Evolutionary conservation across 2,888 invertebrate species (phyloP), one percentile per base, ranked within the genome.

Genomic region (Eutolmus rufibarbis): DNA sequence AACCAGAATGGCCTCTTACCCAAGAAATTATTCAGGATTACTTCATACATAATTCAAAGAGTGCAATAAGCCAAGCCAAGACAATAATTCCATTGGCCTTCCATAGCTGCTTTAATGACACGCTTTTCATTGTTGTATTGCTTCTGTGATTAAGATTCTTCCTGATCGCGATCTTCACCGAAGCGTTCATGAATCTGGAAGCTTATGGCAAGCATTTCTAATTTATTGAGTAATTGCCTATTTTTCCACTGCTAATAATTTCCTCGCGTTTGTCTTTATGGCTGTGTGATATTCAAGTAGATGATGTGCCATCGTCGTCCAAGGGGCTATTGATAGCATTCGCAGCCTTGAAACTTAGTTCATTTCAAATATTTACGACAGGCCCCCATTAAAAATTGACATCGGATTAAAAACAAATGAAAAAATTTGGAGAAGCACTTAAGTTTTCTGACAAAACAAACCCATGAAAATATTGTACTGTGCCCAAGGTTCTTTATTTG

Each of bases 351-450:
- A 46, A 14, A 79, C 31, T 79, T 46, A 51, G 79, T 51, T 46
- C 57, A 84, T 84, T 66, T 84, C 16, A 16, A 84, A 66, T 84
- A 84, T 84, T 66, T 66, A 66, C 40, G 66, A 66, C 19, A 37
- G 85, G 43, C 31, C 85, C 66, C 85, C 85, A 85, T 85, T 74
- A 43, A 76, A 84, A 85, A 74, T 85, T 43, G 74, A 51, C 74
- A 85, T 46, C 74, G 85, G 85, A 85, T 74, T 85, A 85, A 85
- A 85, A 85, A 28, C 31, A 28, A 85, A 85, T 74, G 74, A 74
- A 74, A 74, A 85, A 74, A 31, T 31, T 74, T 51, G 2, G 43
- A 74, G 74, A 46, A 85, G 74, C 74, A 85, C 85, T 85, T 85
- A 66, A 74, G 85, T 46, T 40, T 74, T 51, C 74, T 74, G 43